Base-by-base conservation (phyloP, 2,888 invertebrate genomes). In the Parnassius apollo region DNA sequence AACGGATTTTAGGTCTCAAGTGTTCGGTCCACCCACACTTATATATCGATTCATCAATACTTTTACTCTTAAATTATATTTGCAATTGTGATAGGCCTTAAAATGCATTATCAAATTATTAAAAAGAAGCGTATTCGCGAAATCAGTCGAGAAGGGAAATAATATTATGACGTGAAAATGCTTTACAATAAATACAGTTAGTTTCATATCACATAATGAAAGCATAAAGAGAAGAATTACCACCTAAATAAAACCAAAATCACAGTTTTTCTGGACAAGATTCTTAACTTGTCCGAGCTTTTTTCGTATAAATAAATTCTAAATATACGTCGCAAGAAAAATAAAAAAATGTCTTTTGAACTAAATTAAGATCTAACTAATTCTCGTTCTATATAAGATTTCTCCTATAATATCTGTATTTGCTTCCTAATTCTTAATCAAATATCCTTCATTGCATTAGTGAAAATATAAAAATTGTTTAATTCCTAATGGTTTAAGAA, bases 221-320 rank as follows among this genome's bases (percentile, higher is more conserved):
- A 90, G 87, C 85, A 87, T 84, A 81, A 71, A 82, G 81, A 80
- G 77, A 83, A 81, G 81, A 81, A 84, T 85, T 90, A 90, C 83
- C 77, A 75, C 78, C 86, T 86, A 86, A 85, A 85, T 90, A 90
- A 89, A 88, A 90, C 88, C 88, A 88, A 91, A 91, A 91, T 91
- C 91, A 91, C 91, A 91, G 91, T 84, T 77, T 84, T 77, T 78
- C 77, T 78, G 83, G 88, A 88, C 89, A 87, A 88, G 82, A 83
- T 86, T 88, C 78, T 78, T 75, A 88, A 86, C 86, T 86, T 84
- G 91, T 75, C 90, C 82, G 76, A 77, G 75, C 72, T 56, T 80
- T 81, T 82, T 82, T 77, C 75, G 79, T 82, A 87, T 88, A 89
- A 89, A 90, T 88, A 89, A 88, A 80, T 83, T 84, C 82, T 87